Evolutionary conservation across 1,140 invertebrate species (phyloP).

Genomic region (Drosophila tsacasi): DNA sequence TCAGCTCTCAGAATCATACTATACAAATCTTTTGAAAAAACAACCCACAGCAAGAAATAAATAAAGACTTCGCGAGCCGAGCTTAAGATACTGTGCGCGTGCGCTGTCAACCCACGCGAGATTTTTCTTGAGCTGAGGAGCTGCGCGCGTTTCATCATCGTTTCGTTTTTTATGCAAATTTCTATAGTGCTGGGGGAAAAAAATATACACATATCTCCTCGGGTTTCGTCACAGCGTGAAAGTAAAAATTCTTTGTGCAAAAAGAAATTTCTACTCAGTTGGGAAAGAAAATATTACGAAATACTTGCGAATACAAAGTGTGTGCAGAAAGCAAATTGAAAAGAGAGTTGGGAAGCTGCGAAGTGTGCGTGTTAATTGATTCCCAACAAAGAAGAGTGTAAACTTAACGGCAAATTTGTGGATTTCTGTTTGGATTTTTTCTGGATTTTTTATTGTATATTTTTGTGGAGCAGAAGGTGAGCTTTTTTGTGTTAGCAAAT

Average conservation of each 20-base stretch:
- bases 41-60: not conserved
- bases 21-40: not conserved
- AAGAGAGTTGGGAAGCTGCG: conserved; percentile 56
- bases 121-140: conserved; percentile 27
- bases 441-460: conserved; percentile 6
- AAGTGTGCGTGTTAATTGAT: conserved; percentile 72
- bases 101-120: conserved; percentile 61
- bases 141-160: conserved; percentile 36
- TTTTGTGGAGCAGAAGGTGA: conserved; percentile 61
- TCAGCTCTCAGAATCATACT: conserved; percentile 3
- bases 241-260: conserved; percentile 71
- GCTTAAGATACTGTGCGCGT: conserved; percentile 64
- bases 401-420: conserved; percentile 67
- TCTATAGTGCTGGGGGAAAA: not conserved
- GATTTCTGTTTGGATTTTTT: conserved; percentile 46
- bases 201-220: conserved; percentile 3
- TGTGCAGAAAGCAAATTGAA: conserved; percentile 49
- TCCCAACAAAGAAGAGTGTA: conserved; percentile 42
- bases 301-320: conserved; percentile 48
- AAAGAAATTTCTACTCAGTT: conserved; percentile 40
- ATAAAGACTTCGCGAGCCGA: conserved; percentile 15
- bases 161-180: conserved; percentile 73
- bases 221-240: conserved; percentile 64
- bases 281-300: conserved; percentile 64
- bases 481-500: conserved; percentile 33